Percentiles rank a stretch among this genome's conserved stretches.
phyloP scores from a whole-genome alignment of 2,888 invertebrate species.

The Nemoura dubitans region DNA sequence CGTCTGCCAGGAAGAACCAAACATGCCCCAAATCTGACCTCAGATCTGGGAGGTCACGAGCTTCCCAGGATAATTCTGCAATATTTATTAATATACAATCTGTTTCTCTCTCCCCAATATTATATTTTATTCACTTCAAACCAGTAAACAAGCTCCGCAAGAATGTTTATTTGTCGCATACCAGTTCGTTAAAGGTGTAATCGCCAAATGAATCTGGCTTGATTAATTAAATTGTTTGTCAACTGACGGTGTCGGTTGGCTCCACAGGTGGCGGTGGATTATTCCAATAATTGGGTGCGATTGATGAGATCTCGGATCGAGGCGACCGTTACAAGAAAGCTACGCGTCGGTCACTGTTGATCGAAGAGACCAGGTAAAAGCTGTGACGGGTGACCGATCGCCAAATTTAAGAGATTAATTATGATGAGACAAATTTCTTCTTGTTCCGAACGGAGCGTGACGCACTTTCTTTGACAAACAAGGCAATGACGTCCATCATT shows the following conservation, averaged over 20 bases:
- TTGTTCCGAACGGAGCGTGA: not conserved
- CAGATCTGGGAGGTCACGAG: not conserved
- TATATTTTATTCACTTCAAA: not conserved
- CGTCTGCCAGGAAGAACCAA: not conserved
- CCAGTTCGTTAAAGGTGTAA: not conserved
- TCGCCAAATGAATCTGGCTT: not conserved
- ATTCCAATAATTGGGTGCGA: not conserved
- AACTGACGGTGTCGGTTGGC: not conserved
- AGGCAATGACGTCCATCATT: conserved; percentile 5
- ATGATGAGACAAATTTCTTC: conserved; percentile 12
- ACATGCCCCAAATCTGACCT: not conserved
- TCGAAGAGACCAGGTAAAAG: not conserved
- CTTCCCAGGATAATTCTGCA: not conserved
- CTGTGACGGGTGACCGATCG: not conserved
- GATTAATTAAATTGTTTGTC: not conserved
- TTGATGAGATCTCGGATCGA: not conserved
- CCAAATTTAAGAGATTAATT: not conserved
- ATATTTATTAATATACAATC: not conserved
- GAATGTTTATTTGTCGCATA: not conserved
- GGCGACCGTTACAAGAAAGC: not conserved
- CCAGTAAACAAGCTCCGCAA: not conserved
- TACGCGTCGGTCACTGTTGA: not conserved
- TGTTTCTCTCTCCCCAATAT: not conserved
- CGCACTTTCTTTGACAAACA: not conserved
- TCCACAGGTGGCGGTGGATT: not conserved